Evolutionary conservation across 1,140 invertebrate species (phyloP).

Genomic region (Bombus consobrinus): DNA sequence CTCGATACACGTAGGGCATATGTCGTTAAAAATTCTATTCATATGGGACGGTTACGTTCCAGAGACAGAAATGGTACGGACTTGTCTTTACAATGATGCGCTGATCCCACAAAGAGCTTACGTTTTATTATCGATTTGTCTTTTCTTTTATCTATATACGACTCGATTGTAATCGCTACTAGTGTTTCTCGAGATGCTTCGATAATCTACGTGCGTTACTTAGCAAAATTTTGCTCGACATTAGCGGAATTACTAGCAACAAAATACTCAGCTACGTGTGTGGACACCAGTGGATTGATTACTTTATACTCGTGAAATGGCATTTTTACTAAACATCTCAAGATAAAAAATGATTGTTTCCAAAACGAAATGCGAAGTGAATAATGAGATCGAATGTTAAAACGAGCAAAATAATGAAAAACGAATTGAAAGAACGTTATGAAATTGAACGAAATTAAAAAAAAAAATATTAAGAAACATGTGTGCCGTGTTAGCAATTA

Average conservation of each 20-base stretch:
- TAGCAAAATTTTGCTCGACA: slow-evolving; percentile 7
- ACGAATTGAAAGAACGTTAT: not conserved
- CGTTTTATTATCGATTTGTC: not conserved
- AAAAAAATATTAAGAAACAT: slow-evolving; percentile 35
- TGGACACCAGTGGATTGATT: slow-evolving; percentile 77
- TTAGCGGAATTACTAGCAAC: slow-evolving; percentile 23
- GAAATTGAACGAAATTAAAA: slow-evolving; percentile 18
- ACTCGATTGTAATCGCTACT: not conserved
- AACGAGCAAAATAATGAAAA: slow-evolving; percentile 6
- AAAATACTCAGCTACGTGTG: slow-evolving; percentile 77
- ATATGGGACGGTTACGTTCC: slow-evolving; percentile 17
- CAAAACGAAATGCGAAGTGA: slow-evolving; percentile 37
- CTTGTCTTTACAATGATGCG: slow-evolving; percentile 9
- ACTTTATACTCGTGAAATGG: slow-evolving; percentile 49
- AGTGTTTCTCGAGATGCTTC: slow-evolving; percentile 4
- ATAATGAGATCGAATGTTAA: slow-evolving; percentile 39
- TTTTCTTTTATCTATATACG: not conserved
- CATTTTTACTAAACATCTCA: slow-evolving; percentile 29
- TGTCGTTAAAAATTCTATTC: slow-evolving; percentile 12
- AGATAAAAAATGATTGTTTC: slow-evolving; percentile 33
- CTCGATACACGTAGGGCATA: not conserved
- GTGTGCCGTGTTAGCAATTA: slow-evolving; percentile 69
- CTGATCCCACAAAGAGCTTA: not conserved
- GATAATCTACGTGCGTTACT: not conserved
- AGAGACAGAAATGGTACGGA: not conserved